Base-by-base conservation (phyloP, 1,140 invertebrate species). In the Pseudomyrmex concolor region DNA sequence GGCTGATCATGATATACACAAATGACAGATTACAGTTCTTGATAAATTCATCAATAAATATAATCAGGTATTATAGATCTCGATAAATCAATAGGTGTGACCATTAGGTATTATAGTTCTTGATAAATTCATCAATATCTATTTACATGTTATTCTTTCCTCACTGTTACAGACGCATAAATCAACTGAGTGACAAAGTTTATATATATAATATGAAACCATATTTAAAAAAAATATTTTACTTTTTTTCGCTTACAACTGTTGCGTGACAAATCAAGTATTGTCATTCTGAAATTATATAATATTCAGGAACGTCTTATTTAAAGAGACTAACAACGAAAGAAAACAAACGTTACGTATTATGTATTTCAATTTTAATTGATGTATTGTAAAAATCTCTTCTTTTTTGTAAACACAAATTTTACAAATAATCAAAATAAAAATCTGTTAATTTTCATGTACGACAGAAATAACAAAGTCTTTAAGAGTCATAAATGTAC, bases 271-370 rank as follows among this genome's bases (percentile, higher is more conserved):
- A 45, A 73, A 10, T 63, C 57, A 74, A 74, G 19, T 74, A 74
- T 59, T 34, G 34, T 34, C 51, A 50, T 48, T 17, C 64, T 51
- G 25, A 17, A 68, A 15, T 34, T n/a, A 34, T 34, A 51, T 59
- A 50, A 13, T 43, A 9, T 45, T 13, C 9, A 25, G 34, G 22
- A 43, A 34, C 17, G 17, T 10, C 15, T 57, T 68, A 12, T 71
- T 43, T 59, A 15, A 84, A 86, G 71, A 74, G 45, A 88, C 77
- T 83, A 82, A 72, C 77, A 72, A 88, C 73, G 57, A 88, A 15
- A 83, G 71, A 70, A 80, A 85, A 88, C 72, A 83, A 83, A 83
- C 12, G 48, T 78, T 76, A 88, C 54, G 19, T 59, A 83, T 83
- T 85, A 85, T 25, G 25, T 25, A 87, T 85, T 87, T 83, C 62